Conservation (phyloP, 2,113 vertebrate species). For the Chamaea fasciata region DNA sequence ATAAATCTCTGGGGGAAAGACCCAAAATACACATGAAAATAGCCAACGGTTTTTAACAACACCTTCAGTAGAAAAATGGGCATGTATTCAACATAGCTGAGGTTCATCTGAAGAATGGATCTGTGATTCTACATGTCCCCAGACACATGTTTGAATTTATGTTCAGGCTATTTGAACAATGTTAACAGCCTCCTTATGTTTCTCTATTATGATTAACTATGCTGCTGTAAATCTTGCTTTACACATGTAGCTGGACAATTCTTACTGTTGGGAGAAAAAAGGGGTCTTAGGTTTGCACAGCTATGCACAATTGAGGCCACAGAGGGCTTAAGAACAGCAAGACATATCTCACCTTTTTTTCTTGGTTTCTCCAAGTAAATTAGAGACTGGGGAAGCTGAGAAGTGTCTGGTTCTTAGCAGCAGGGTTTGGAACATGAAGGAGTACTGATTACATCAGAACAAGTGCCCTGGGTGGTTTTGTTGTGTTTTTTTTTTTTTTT, state of each 20-base stretch:
- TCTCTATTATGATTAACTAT: background rate
- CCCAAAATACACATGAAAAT: background rate
- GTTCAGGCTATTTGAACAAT: background rate
- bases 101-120: background rate
- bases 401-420: background rate
- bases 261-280: background rate
- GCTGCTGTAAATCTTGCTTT: background rate
- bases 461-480: background rate
- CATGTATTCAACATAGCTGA: background rate
- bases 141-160: background rate
- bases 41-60: background rate
- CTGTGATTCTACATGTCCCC: background rate
- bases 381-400: background rate
- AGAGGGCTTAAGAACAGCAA: background rate
- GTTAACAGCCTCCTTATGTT: background rate
- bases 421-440: background rate
- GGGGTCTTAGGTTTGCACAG: background rate
- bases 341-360: background rate
- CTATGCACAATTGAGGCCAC: background rate
- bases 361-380: background rate
- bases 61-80: background rate
- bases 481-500: background rate
- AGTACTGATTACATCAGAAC: background rate
- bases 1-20: background rate
- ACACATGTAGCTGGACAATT: background rate